phyloP scores from a whole-genome alignment of 2,113 vertebrate species.

The Axis porcinus region DNA sequence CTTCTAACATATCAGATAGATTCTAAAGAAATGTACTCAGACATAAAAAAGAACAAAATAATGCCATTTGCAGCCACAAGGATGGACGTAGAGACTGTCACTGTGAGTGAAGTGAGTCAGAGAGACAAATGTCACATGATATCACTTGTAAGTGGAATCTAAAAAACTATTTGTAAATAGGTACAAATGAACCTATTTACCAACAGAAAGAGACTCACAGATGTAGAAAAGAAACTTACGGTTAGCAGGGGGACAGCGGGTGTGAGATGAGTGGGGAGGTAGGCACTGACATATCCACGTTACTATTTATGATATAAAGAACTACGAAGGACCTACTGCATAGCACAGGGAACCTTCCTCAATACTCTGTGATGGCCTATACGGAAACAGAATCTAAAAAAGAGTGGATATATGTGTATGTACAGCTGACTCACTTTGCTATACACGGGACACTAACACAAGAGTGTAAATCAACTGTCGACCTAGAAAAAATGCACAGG shows the following conservation, averaged over 20 bases:
- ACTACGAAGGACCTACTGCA: not conserved
- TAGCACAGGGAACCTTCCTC: not conserved
- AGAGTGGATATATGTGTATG: not conserved
- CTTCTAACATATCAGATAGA: not conserved
- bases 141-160: not conserved
- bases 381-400: not conserved
- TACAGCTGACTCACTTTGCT: not conserved
- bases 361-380: not conserved
- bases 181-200: not conserved
- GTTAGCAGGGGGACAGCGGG: not conserved
- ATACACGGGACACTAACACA: not conserved
- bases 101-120: not conserved
- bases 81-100: not conserved
- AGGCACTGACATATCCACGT: not conserved
- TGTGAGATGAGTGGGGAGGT: not conserved
- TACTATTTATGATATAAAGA: not conserved
- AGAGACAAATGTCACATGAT: not conserved
- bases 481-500: not conserved
- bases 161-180: not conserved
- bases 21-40: not conserved
- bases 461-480: not conserved
- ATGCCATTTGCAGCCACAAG: not conserved
- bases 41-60: not conserved
- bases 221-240: not conserved
- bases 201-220: not conserved